Evolutionary conservation across 2,888 invertebrate species (phyloP).

Genomic region (Aquatica leii): DNA sequence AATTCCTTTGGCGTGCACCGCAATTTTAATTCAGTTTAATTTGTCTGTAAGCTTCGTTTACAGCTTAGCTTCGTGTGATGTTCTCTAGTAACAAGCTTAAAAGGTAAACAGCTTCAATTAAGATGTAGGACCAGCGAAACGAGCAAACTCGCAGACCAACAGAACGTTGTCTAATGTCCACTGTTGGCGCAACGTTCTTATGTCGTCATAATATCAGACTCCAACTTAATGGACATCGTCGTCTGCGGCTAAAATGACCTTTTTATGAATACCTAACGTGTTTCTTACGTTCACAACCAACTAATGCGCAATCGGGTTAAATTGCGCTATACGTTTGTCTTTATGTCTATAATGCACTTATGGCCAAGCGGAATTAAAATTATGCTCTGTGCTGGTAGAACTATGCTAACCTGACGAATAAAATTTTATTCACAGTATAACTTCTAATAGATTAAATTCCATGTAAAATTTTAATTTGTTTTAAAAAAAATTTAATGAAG

Average conservation of each 20-base stretch:
- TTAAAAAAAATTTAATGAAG: too few relatives aligned
- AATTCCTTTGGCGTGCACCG: slow-evolving; percentile 18
- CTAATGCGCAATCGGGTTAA: slow-evolving; percentile 33
- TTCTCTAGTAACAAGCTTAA: slow-evolving; percentile 35
- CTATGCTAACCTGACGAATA: too few relatives aligned
- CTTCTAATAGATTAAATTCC: too few relatives aligned
- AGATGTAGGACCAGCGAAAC: slow-evolving; percentile 37
- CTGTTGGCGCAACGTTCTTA: slow-evolving; percentile 23
- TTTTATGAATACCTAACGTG: slow-evolving; percentile 42
- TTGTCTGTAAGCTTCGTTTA: slow-evolving; percentile 35
- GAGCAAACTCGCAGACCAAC: slow-evolving; percentile 29
- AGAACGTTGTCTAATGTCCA: slow-evolving; percentile 36
- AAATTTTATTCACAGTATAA: too few relatives aligned
- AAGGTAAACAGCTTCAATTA: slow-evolving; percentile 42
- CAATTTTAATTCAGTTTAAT: slow-evolving; percentile 38
- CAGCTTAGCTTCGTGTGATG: slow-evolving; percentile 29
- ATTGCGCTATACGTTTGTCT: slow-evolving; percentile 26
- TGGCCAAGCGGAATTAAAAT: too few relatives aligned
- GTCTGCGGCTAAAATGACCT: slow-evolving; percentile 40
- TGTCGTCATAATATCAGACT: slow-evolving; percentile 35
- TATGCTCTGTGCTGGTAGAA: too few relatives aligned
- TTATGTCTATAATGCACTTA: not conserved
- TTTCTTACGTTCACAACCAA: slow-evolving; percentile 38
- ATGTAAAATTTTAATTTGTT: too few relatives aligned
- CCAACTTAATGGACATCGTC: slow-evolving; percentile 38